A percentile compares a stretch with the other conserved stretches of the same genome.
These are phyloP conservation scores for Calameuta pallipes DNA, from an alignment of 2,888 invertebrate species.

Conservation along the genomic window DNA sequence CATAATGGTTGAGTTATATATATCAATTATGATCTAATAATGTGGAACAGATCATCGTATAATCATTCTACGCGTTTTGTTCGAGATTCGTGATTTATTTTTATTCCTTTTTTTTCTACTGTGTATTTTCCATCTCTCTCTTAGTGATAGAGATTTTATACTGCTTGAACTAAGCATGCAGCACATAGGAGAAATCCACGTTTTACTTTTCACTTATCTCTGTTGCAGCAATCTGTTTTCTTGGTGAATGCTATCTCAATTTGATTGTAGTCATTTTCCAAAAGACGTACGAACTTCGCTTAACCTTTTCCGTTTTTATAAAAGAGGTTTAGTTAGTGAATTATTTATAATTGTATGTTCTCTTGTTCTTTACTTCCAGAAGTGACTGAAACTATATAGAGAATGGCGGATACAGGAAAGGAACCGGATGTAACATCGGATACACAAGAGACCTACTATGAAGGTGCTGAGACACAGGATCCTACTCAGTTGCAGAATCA, in stretches of 20 bases:
- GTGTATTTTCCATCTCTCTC: not conserved
- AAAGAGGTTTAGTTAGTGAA: not conserved
- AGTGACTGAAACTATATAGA: constrained; percentile 2
- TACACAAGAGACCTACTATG: constrained; percentile 27
- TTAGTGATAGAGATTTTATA: not conserved
- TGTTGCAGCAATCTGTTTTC: not conserved
- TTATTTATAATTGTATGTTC: not conserved
- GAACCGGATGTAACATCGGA: constrained; percentile 15
- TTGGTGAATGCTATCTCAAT: not conserved
- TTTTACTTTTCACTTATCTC: not conserved
- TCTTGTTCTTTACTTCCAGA: constrained; percentile 15
- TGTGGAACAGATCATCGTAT: no score
- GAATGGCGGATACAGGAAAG: constrained; percentile 38
- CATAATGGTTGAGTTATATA: not conserved
- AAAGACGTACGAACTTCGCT: not conserved
- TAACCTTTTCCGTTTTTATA: not conserved
- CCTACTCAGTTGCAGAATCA: not conserved
- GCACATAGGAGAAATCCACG: not conserved
- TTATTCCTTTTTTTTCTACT: not conserved
- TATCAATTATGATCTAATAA: not conserved
- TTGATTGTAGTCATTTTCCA: not conserved
- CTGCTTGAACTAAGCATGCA: not conserved
- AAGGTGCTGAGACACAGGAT: constrained; percentile 9
- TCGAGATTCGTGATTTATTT: not conserved
- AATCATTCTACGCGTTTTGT: not conserved